Evolutionary conservation across 2,797 vertebrate species (phyloP).

Genomic region (Echiichthys vipera): DNA sequence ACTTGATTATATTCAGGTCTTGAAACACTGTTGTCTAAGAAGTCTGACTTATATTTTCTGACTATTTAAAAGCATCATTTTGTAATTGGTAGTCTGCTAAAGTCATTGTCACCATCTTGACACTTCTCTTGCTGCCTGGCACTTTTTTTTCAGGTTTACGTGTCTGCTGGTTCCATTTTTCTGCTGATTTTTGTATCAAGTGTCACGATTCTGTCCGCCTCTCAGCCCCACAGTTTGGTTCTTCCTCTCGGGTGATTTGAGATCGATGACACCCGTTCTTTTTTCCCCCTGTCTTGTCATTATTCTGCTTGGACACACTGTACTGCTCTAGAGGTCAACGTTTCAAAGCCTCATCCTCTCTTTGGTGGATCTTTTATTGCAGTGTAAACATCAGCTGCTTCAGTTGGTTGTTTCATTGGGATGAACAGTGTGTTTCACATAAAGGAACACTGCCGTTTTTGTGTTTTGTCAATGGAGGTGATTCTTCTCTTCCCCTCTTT

Average conservation of each 20-base stretch:
- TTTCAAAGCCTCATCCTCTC: not conserved
- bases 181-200: too few relatives aligned
- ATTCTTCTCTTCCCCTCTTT: constrained; percentile 3
- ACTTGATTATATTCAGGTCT: not conserved
- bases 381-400: too few relatives aligned
- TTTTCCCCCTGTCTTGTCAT: too few relatives aligned
- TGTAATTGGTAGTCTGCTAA: not conserved
- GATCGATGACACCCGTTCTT: not conserved
- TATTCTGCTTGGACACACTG: too few relatives aligned
- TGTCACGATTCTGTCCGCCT: not conserved
- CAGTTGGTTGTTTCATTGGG: not conserved
- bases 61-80: not conserved
- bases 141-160: too few relatives aligned
- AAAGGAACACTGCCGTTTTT: not conserved
- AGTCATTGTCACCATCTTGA: not conserved
- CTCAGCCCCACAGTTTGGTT: not conserved
- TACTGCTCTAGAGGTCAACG: not conserved
- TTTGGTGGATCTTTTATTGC: too few relatives aligned
- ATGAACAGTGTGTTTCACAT: not conserved
- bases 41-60: not conserved
- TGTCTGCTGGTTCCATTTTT: not conserved
- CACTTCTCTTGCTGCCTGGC: too few relatives aligned
- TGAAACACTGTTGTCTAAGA: not conserved
- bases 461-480: not conserved
- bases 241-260: not conserved